Evolutionary conservation across 2,797 vertebrate species (phyloP), one percentile per base, ranked within the genome.

Genomic region (Enoplosus armatus): DNA sequence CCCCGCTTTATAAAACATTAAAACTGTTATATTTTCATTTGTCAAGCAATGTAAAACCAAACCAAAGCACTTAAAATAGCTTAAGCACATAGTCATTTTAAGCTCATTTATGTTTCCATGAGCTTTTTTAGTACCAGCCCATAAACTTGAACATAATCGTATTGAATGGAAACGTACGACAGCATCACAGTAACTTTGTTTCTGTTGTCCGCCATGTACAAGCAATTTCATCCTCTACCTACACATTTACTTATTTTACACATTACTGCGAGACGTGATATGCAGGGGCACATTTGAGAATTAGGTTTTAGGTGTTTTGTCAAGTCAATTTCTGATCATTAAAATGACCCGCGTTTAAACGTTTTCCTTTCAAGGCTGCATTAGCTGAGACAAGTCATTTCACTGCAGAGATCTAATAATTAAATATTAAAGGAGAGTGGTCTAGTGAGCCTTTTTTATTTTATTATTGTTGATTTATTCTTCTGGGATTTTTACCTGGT

Each of bases 1-100:
- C 31, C 50, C 54, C 0, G 2, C 69, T 87, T 83, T 71, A 82
- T 63, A 73, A 73, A 83, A 70, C 80, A 56, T 63, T 84, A 63
- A n/a, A 86, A 77, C 65, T 80, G 60, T 75, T 60, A 82, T 87
- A 67, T 86, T 86, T 87, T 26, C 79, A 87, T 89, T 87, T 76
- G 79, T 83, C 47, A 43, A 33, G 61, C n/a, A 33, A 29, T 27
- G 39, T 77, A 60, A 84, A 84, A 77, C 45, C 22, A 75, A 82
- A 68, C 8, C 4, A n/a, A 76, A n/a, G 63, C 59, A 27, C 15
- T 59, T 39, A 73, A 63, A 77, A 72, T 18, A 3, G 51, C 50
- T 48, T 67, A 48, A 64, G 37, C 45, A n/a, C 41, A 5, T 43
- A 11, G 63, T 71, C 6, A 75, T 70, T 77, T 81, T 62, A 47